Evolutionary conservation across 2,888 invertebrate species (phyloP).

Genomic region (Netelia melanura): DNA sequence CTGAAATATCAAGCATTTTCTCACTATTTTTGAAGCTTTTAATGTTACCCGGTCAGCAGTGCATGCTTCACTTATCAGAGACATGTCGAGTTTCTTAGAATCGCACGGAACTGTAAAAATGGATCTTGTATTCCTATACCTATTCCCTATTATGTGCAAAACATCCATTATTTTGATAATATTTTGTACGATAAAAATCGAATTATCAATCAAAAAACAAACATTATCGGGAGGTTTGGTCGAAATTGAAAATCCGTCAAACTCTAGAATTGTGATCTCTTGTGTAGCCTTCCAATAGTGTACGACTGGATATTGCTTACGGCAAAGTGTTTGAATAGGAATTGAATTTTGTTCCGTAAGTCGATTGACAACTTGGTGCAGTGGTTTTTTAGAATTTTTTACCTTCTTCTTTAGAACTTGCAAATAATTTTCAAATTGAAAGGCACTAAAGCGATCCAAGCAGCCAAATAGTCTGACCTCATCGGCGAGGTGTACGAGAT

Average conservation of each 20-base stretch:
- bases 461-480: slow-evolving; percentile 60
- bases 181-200: slow-evolving; percentile 42
- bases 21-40: slow-evolving; percentile 46
- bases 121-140: slow-evolving; percentile 26
- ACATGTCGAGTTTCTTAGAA: slow-evolving; percentile 50
- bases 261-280: slow-evolving; percentile 46
- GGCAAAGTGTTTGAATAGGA: slow-evolving; percentile 38
- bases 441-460: slow-evolving; percentile 61
- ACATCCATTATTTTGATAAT: slow-evolving; percentile 24
- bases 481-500: slow-evolving; percentile 52
- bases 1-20: slow-evolving; percentile 38
- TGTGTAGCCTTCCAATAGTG: slow-evolving; percentile 26
- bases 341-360: slow-evolving; percentile 52
- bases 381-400: slow-evolving; percentile 65
- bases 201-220: slow-evolving; percentile 54
- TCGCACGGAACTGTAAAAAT: slow-evolving; percentile 59
- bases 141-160: slow-evolving; percentile 41
- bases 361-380: slow-evolving; percentile 70
- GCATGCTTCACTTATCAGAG: slow-evolving; percentile 30
- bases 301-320: slow-evolving; percentile 44
- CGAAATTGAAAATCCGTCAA: slow-evolving; percentile 59
- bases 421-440: slow-evolving; percentile 62
- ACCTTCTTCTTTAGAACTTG: slow-evolving; percentile 59
- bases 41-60: slow-evolving; percentile 26
- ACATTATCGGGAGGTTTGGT: slow-evolving; percentile 55